These are phyloP conservation scores for Virgularia gustaviana DNA, from an alignment of 92 coral and sea anemone species.

Conservation along the genomic window DNA sequence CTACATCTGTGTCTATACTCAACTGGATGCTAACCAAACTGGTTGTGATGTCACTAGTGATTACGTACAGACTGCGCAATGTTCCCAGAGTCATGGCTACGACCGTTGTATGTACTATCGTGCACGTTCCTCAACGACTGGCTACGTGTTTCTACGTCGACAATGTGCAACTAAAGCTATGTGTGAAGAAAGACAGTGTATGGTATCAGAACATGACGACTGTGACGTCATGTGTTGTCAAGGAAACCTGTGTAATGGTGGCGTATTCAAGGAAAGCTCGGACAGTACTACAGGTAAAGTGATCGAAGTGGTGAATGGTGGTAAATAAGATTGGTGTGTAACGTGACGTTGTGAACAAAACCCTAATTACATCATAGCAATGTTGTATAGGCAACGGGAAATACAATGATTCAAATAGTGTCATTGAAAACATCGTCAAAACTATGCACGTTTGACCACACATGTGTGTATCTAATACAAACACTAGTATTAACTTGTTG, in stretches of 20 bases:
- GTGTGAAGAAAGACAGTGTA: slow-evolving; percentile 22
- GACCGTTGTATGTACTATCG: slow-evolving; percentile 33
- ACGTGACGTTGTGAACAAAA: background rate
- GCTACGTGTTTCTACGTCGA: slow-evolving; percentile 5
- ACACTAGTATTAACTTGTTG: no score
- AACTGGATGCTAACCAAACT: background rate
- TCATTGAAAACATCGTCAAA: slow-evolving; percentile 20
- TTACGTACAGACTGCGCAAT: background rate
- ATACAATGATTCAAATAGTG: no score
- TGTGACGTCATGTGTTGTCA: slow-evolving; percentile 20
- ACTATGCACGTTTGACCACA: slow-evolving; percentile 21
- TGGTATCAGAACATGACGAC: slow-evolving; percentile 15
- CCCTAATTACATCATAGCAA: no score
- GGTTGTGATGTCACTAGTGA: slow-evolving; percentile 11
- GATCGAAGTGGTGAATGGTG: background rate
- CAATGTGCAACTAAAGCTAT: slow-evolving; percentile 30
- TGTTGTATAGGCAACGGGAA: no score
- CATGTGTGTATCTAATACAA: no score
- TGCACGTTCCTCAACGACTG: slow-evolving; percentile 16
- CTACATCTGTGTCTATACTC: slow-evolving; percentile 12
- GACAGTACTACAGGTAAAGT: background rate
- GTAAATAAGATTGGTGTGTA: no score
- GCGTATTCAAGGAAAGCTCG: background rate
- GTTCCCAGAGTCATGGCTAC: slow-evolving; percentile 10
- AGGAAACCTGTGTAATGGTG: slow-evolving; percentile 19